Base-by-base conservation (phyloP, 2,888 invertebrate genomes). In the Pardosa pseudoannulata region DNA sequence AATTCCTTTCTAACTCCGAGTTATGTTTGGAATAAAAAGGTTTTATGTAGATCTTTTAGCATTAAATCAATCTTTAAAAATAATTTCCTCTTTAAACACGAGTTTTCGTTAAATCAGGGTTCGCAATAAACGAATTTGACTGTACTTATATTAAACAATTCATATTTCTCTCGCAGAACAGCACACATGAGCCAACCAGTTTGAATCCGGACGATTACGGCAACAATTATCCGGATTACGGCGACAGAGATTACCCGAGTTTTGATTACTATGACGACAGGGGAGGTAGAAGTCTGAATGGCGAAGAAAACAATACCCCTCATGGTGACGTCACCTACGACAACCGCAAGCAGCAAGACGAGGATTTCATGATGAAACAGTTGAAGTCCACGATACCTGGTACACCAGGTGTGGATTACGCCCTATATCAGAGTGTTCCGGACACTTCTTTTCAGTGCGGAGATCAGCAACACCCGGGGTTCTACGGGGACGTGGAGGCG, bases 321-420 rank as follows among this genome's bases (percentile, higher is more conserved):
- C 2, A 3, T 2, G 32, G 19, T n/a, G 29, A 85, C 23, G 64
- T 27, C 7, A n/a, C 46, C 29, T 23, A 31, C 16, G 11, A 41
- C 3, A 13, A 11, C 7, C 11, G 5, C 23, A 16, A 27, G 6
- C 36, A 28, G 2, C 16, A 16, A 9, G 27, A 46, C 0, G 72
- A 72, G 0, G 85, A 41, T 0, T 56, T 67, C 16, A 70, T 23
- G 28, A 56, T 79, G 27, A 74, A 68, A 23, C 79, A 86, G n/a
- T 50, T 87, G 29, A 41, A 68, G 31, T 79, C 79, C 16, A 79
- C 87, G 1, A 94, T 95, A 68, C 94, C 94, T 6, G 94, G 94
- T 0, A 93, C 94, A 89, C 94, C 95, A 0, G 94, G 94, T 23
- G 91, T 92, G 46, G 94, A 95, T 91, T 95, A 95, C 90, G 94